Conservation (phyloP, 2,113 vertebrate species). For the Euleptes europaea region DNA sequence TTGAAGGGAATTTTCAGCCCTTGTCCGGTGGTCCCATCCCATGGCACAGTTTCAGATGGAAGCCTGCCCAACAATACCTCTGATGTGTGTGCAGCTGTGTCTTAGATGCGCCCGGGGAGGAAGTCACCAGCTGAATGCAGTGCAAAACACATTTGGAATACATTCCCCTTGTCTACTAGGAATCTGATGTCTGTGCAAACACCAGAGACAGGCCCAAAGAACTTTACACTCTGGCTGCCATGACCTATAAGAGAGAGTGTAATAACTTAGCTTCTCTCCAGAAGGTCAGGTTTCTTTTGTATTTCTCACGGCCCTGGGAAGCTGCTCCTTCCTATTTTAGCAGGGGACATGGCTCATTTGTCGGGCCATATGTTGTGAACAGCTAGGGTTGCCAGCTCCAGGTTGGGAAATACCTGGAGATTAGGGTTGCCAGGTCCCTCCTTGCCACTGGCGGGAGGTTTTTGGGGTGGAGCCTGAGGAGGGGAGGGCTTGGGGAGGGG, state of each 20-base stretch:
- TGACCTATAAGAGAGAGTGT: not conserved
- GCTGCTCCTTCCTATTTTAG: not conserved
- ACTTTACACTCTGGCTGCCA: not conserved
- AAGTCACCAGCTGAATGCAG: not conserved
- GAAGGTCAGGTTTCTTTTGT: not conserved
- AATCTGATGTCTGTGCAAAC: not conserved
- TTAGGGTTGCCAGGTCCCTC: too few relatives aligned
- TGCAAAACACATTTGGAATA: not conserved
- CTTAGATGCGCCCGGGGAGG: not conserved
- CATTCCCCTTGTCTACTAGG: not conserved
- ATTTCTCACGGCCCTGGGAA: not conserved
- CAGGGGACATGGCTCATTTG: not conserved
- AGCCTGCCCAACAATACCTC: not conserved
- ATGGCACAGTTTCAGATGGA: not conserved
- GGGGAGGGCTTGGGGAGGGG: too few relatives aligned
- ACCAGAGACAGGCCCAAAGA: not conserved
- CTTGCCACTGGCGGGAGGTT: too few relatives aligned
- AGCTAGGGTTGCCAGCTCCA: too few relatives aligned
- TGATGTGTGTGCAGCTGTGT: not conserved
- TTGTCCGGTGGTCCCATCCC: not conserved
- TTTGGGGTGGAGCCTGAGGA: too few relatives aligned
- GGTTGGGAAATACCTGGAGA: too few relatives aligned
- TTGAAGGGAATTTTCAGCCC: constrained; percentile 3
- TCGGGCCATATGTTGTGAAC: not conserved
- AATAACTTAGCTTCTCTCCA: not conserved